phyloP scores from a whole-genome alignment of 2,797 vertebrate genomes.

The Acanthopagrus latus region DNA sequence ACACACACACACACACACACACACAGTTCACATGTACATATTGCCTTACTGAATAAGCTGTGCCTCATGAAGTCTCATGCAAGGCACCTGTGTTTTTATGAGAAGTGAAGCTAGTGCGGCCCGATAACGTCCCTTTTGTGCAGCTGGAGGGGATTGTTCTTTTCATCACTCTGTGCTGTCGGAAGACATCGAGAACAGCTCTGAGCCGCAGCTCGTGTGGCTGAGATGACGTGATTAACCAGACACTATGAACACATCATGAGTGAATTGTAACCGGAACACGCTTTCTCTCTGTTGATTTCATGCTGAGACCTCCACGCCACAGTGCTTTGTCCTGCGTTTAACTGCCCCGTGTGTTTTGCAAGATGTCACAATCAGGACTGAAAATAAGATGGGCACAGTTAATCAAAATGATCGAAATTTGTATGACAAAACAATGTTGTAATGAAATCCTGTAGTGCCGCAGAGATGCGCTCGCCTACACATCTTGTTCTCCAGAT shows the following conservation, averaged over 20 bases:
- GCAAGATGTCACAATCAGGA: slow-evolving; percentile 24
- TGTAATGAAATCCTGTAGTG: too few species aligned
- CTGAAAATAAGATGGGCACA: not conserved
- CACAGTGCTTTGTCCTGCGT: slow-evolving; percentile 32
- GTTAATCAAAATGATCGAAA: too few species aligned
- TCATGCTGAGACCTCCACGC: slow-evolving; percentile 16
- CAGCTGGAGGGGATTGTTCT: slow-evolving; percentile 38
- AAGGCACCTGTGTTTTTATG: slow-evolving; percentile 60
- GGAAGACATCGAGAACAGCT: slow-evolving; percentile 45
- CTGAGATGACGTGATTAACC: slow-evolving; percentile 39
- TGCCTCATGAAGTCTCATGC: slow-evolving; percentile 66
- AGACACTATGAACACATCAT: slow-evolving; percentile 40
- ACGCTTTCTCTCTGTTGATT: slow-evolving; percentile 29
- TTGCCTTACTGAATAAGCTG: slow-evolving; percentile 77
- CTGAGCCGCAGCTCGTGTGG: slow-evolving; percentile 55
- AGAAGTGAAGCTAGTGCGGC: slow-evolving; percentile 50
- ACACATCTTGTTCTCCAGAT: too few species aligned
- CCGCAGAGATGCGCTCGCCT: too few species aligned
- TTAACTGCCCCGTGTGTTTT: slow-evolving; percentile 26
- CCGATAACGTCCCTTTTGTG: slow-evolving; percentile 40
- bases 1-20: not conserved
- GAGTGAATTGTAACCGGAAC: slow-evolving; percentile 50
- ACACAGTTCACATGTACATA: slow-evolving; percentile 66
- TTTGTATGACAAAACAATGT: too few species aligned
- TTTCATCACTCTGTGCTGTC: slow-evolving; percentile 36